Base-by-base conservation (phyloP, 2,113 vertebrate genomes). In the Ovibos moschatus region DNA sequence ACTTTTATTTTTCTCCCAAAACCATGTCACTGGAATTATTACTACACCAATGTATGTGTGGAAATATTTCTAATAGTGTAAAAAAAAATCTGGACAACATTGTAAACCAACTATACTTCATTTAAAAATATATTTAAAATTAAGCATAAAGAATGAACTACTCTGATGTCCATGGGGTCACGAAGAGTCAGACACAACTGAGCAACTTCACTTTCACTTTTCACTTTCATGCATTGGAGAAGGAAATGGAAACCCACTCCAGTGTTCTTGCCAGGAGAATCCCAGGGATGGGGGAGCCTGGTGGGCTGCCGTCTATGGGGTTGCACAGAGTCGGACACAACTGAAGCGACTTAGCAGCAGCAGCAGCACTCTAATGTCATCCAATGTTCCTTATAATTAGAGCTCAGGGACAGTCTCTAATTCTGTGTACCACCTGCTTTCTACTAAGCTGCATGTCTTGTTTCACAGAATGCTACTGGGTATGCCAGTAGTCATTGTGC, bases 261-360 rank as follows among this genome's bases (percentile, higher is more conserved):
- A 67, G 17, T 67, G 33, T 67, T 67, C 64, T 21, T 71, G 17
- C 64, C n/a, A 21, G n/a, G 64, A 71, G 64, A 71, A 36, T 71
- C 9, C 64, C n/a, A 71, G 17, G 64, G 64, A 11, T 0, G 4
- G 33, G 16, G 1, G 16, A n/a, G 62, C 64, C 33, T 21, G 33
- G 33, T n/a, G 17, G 33, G 64, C 16, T 21, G 64, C 33, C 0
- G 1, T 36, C 17, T 71, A 2, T 36, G 64, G 33, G 9, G 64
- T 11, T 0, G 0, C 33, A 67, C 64, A 71, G 64, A 71, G 64
- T 71, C 0, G 1, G 64, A 21, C 17, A 36, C 2, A 0, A 21
- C n/a, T 36, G n/a, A 36, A 21, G 64, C 0, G 17, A 21, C 64
- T 71, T 36, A 36, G n/a, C n/a, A 71, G n/a, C 17, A 36, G 33